Evolutionary conservation across 2,797 vertebrate species (phyloP).

Genomic region (Cercopithecus hamlyni): DNA sequence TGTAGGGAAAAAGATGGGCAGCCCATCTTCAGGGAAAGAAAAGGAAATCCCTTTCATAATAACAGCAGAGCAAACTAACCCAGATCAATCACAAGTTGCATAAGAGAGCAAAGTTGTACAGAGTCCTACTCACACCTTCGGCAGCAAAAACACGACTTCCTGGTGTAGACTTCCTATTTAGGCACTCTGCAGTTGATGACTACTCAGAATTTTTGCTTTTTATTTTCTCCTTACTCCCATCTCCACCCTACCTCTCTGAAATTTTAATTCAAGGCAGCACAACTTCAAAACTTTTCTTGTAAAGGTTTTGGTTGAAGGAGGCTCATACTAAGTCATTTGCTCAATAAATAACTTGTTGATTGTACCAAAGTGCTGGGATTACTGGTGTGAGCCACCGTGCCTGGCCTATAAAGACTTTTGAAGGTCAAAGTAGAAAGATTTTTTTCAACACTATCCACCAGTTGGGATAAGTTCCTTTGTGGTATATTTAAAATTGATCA

Average conservation of each 20-base stretch:
- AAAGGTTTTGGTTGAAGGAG: background rate
- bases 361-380: background rate
- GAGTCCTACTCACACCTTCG: background rate
- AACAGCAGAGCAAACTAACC: background rate
- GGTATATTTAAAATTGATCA: constrained; percentile 36
- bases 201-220: background rate
- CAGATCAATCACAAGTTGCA: constrained; percentile 30
- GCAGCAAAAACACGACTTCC: background rate
- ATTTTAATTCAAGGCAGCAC: constrained; percentile 49
- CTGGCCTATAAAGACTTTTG: background rate
- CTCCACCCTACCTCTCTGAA: background rate
- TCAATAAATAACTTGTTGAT: constrained; percentile 20
- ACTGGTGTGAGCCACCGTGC: too few relatives aligned
- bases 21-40: background rate
- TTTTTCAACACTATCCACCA: background rate
- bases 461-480: constrained; percentile 1
- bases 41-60: background rate
- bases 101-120: background rate
- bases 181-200: background rate
- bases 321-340: background rate
- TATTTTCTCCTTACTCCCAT: background rate
- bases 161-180: background rate
- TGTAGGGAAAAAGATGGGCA: background rate
- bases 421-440: background rate
- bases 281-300: background rate